Conservation (phyloP, 2,888 invertebrate species). For the Hylaea fasciaria region DNA sequence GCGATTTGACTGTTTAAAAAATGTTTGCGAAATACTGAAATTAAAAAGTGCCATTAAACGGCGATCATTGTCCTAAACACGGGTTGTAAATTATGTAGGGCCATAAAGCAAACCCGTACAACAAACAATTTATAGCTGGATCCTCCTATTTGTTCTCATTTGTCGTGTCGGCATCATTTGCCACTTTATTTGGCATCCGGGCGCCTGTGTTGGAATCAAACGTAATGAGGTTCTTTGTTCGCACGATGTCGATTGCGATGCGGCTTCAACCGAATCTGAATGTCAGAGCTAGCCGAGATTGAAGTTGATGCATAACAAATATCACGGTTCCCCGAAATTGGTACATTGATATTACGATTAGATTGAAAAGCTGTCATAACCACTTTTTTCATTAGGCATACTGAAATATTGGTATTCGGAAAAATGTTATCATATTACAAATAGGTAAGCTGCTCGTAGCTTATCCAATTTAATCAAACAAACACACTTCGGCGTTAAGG, state of each 20-base stretch:
- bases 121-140: conserved; percentile 64
- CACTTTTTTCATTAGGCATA: background rate
- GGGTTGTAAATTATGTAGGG: conserved; percentile 60
- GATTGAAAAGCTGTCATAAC: background rate
- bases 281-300: background rate
- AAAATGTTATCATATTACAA: conserved; percentile 5
- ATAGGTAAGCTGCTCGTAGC: conserved; percentile 2
- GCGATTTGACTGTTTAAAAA: conserved; percentile 16
- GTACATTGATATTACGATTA: conserved; percentile 7
- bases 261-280: conserved; percentile 23
- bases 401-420: background rate
- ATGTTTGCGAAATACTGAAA: conserved; percentile 24
- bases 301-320: conserved; percentile 7
- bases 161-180: conserved; percentile 67
- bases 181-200: conserved; percentile 66
- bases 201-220: conserved; percentile 47
- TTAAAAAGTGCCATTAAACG: conserved; percentile 47
- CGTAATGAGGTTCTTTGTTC: conserved; percentile 70
- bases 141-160: conserved; percentile 75
- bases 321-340: background rate
- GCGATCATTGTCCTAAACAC: conserved; percentile 49
- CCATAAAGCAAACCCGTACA: conserved; percentile 65
- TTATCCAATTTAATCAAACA: conserved; percentile 10
- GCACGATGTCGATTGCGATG: conserved; percentile 29
- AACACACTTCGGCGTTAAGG: conserved; percentile 21